phyloP scores from a whole-genome alignment of 2,888 invertebrate species.

The Aleiodes leptofemur region DNA sequence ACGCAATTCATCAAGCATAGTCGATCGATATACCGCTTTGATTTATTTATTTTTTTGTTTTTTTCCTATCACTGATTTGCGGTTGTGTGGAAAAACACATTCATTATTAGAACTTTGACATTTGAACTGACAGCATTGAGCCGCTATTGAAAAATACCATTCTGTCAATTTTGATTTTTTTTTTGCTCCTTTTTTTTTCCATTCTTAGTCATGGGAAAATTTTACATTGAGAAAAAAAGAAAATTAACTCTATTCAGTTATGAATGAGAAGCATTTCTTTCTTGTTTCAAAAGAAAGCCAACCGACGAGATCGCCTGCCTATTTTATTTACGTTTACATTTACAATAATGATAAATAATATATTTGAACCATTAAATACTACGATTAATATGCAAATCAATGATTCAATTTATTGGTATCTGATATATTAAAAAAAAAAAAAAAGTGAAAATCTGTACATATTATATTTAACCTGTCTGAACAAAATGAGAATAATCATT shows the following conservation, averaged over 20 bases:
- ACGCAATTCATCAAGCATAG: slow-evolving; percentile 18
- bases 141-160: background rate
- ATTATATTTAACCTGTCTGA: slow-evolving; percentile 65
- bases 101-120: slow-evolving; percentile 13
- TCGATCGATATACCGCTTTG: background rate
- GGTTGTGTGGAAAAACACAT: slow-evolving; percentile 4
- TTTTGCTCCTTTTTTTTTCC: background rate
- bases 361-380: slow-evolving; percentile 56
- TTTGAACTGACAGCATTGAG: slow-evolving; percentile 10
- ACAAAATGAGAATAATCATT: slow-evolving; percentile 53
- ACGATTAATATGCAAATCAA: slow-evolving; percentile 53
- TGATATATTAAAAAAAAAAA: too few species aligned
- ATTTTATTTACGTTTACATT: slow-evolving; percentile 39
- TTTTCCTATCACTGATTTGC: background rate
- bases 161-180: background rate
- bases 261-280: slow-evolving; percentile 17
- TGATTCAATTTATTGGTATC: slow-evolving; percentile 52
- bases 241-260: background rate
- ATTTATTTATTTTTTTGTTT: slow-evolving; percentile 1
- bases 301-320: slow-evolving; percentile 30
- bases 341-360: slow-evolving; percentile 46
- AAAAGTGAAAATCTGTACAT: slow-evolving; percentile 66
- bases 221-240: slow-evolving; percentile 1
- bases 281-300: slow-evolving; percentile 17
- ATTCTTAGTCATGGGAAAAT: background rate